A percentile compares a stretch with the other conserved stretches of the same genome.
Evolutionary conservation across 2,113 vertebrate species (phyloP).

Genomic region (Trogon melanurus): DNA sequence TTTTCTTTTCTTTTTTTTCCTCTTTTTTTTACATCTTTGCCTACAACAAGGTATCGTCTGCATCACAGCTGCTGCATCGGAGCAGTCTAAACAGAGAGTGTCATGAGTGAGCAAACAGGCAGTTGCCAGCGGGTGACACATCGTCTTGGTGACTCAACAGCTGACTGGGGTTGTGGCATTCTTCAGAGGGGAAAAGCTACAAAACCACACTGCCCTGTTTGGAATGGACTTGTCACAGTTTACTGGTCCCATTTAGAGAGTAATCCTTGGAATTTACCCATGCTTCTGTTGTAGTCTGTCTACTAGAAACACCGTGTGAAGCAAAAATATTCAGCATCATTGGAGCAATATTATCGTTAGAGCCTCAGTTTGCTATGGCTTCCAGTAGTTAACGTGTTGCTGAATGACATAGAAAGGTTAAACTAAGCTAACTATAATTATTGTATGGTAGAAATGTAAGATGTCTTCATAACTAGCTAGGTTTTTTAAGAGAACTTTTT

Average conservation of each 20-base stretch:
- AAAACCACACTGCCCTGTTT: not conserved
- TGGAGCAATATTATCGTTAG: constrained; percentile 58
- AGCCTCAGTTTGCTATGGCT: constrained; percentile 38
- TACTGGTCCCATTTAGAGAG: constrained; percentile 35
- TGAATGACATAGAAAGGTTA: constrained; percentile 37
- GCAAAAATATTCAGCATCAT: constrained; percentile 62
- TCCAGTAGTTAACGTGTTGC: constrained; percentile 15
- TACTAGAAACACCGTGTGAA: constrained; percentile 62
- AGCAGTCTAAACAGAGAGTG: not conserved
- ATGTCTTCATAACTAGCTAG: constrained; percentile 50
- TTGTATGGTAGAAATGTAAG: constrained; percentile 57
- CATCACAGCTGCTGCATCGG: not conserved
- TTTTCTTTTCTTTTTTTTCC: not conserved
- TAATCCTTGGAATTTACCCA: constrained; percentile 29
- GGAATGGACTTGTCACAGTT: constrained; percentile 26
- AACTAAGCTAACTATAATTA: constrained; percentile 44
- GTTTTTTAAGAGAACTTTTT: constrained; percentile 29
- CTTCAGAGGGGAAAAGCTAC: constrained; percentile 5
- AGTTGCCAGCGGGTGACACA: not conserved
- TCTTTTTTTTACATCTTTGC: not conserved
- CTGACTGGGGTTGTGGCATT: not conserved
- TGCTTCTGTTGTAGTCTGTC: constrained; percentile 64
- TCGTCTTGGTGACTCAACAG: constrained; percentile 13
- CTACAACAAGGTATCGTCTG: not conserved
- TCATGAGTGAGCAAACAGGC: not conserved